Base-by-base conservation (phyloP, 2,797 vertebrate species). In the Crocidura indochinensis region DNA sequence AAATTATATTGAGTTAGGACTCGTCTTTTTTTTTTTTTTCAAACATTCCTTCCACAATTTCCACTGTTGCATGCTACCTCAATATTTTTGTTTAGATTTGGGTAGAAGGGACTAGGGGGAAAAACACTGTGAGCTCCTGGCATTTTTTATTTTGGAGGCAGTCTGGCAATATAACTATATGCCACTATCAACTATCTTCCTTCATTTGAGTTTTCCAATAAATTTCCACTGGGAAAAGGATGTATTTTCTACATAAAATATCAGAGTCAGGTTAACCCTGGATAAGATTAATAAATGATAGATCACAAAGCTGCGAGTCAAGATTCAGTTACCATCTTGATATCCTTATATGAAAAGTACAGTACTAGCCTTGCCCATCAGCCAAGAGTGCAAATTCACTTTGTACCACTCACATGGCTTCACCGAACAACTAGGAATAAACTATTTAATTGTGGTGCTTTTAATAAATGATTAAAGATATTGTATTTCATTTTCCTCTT, bases 131-230 rank as follows among this genome's bases (percentile, higher is more conserved):
- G 14, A 68, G 64, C 65, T 27, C 64, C 46, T 71, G 47, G 26
- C 71, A 84, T 71, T 85, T 69, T 65, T 56, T 64, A 31, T 85
- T 65, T 64, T 64, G 68, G 79, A 29, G 51, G n/a, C 11, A 84
- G 44, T 26, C 69, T 76, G 85, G 62, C 51, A 47, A 76, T 91
- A 80, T 84, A 88, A 64, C 29, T 53, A 12, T 26, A 80, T 10
- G 62, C 29, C 12, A 53, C 51, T 53, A 44, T 79, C 62, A 88
- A 80, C 62, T 27, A 75, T 91, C 44, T 53, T 78, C 62, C 44
- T 60, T 87, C 68, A 91, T 84, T 79, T 88, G 74, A 71, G 69
- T 75, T 91, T 29, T 94, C 74, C 74, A 62, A 29, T 79, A 82
- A 83, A 78, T 27, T 68, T 83, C n/a, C 26, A 12, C 2, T 79